Percentiles rank a stretch among this genome's conserved stretches.
Conservation (phyloP, 2,888 invertebrate species). For the Thumatha senex region DNA sequence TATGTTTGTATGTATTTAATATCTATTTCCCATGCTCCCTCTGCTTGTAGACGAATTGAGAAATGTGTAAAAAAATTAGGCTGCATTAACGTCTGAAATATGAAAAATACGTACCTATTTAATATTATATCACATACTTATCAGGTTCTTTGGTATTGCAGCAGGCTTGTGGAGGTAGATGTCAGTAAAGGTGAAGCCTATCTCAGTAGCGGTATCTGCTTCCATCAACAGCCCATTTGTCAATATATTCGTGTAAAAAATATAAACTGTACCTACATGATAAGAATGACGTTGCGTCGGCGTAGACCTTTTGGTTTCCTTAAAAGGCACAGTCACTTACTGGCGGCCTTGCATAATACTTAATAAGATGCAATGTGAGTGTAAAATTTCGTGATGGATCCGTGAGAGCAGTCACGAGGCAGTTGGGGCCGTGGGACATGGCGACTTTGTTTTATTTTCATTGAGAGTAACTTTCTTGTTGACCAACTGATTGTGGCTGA, state of each 20-base stretch:
- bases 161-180: no score
- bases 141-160: no score
- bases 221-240: no score
- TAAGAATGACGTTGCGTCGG: conserved; percentile 28
- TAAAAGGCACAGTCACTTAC: conserved; percentile 74
- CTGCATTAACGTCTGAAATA: no score
- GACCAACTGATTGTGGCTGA: conserved; percentile 1
- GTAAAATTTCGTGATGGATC: conserved; percentile 77
- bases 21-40: no score
- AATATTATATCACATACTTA: no score
- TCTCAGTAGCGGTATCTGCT: no score
- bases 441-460: conserved; percentile 65
- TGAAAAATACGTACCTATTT: no score
- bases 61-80: no score
- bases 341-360: conserved; percentile 73
- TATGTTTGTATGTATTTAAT: no score
- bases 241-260: neutral
- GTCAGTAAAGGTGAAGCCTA: no score
- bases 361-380: conserved; percentile 73
- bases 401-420: conserved; percentile 74
- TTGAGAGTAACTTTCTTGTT: conserved; percentile 29
- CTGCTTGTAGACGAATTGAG: no score
- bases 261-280: neutral
- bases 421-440: conserved; percentile 67
- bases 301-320: conserved; percentile 49